Evolutionary conservation across 2,797 vertebrate species (phyloP).

Genomic region (Taenioides sp.): DNA sequence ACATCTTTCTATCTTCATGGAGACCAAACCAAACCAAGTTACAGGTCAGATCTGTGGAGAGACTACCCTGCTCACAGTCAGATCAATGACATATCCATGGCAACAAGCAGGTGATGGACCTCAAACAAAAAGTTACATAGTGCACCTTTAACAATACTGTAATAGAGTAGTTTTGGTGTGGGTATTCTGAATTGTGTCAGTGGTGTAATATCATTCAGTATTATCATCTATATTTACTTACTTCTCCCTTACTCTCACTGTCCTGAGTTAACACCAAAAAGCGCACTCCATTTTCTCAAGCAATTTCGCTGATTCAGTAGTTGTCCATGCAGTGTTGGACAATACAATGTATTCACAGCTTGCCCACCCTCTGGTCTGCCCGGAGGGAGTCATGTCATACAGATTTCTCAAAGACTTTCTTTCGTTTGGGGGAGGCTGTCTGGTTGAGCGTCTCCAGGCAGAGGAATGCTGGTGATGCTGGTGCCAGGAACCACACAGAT

Average conservation of each 20-base stretch:
- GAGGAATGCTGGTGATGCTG: conserved; percentile 39
- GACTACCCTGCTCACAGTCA: too few species aligned
- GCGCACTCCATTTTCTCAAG: conserved; percentile 28
- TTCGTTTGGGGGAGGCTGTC: conserved; percentile 30
- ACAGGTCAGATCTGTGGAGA: too few species aligned
- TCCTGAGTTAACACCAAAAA: conserved; percentile 23
- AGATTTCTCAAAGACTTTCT: conserved; percentile 41
- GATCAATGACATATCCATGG: too few species aligned
- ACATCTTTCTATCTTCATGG: too few species aligned
- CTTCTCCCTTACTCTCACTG: conserved; percentile 16
- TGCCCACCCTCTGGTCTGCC: conserved; percentile 12
- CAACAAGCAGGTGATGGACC: too few species aligned
- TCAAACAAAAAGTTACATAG: too few species aligned
- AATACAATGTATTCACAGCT: conserved; percentile 49
- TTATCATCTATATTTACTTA: too few species aligned
- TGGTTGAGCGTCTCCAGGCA: conserved; percentile 30
- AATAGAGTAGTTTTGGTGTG: too few species aligned
- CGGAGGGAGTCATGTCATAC: conserved; percentile 28
- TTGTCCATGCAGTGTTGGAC: conserved; percentile 30
- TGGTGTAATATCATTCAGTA: too few species aligned
- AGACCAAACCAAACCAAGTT: too few species aligned
- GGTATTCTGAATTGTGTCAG: too few species aligned
- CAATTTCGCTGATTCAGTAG: conserved; percentile 44
- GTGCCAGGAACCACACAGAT: conserved; percentile 49
- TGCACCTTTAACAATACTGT: too few species aligned